Base-by-base conservation (phyloP, 1,140 invertebrate species). In the Ylistrum balloti region DNA sequence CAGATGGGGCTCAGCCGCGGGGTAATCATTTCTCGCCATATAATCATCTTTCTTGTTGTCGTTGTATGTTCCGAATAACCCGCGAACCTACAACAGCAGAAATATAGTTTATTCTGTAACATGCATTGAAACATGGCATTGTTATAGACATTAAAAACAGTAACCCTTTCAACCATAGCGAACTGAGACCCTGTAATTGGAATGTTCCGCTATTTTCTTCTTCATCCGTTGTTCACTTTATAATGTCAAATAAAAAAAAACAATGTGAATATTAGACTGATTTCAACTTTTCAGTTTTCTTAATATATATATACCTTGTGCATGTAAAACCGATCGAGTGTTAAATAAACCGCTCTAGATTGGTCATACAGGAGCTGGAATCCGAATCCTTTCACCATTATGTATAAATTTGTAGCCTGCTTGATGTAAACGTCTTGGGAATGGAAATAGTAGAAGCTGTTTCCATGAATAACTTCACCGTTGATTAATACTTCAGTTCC, bases 301-400 rank as follows among this genome's bases (percentile, higher is more conserved):
- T 38, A 38, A 38, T 48, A 22, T 48, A 48, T 86, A 56, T 86
- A 48, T 88, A 93, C 93, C 91, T 93, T 93, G 85, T 92, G 91
- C 32, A 86, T 88, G 88, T 92, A 93, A 34, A 92, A 93, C 28
- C 92, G 91, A 33, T 89, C 48, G 1, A 92, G 85, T 15, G 89
- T 90, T 33, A 93, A 74, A 85, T 92, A 92, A 0, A 93, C 33
- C 11, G 87, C 85, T 33, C 89, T 85, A 48, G 86, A 56, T 38
- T 85, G 74, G 38, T 93, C 92, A 87, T 89, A 93, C 10, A 92
- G 87, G 33, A 93, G 35, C 85, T 89, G 86, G 33, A 93, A 90
- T 33, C 93, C 93, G 89, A 93, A 93, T 20, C 88, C 91, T 89
- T 90, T 89, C 0, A 93, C 91, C 86, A 91, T 86, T 33, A 88